Conservation (phyloP, 2,797 vertebrate species). For the Perodicticus potto region DNA sequence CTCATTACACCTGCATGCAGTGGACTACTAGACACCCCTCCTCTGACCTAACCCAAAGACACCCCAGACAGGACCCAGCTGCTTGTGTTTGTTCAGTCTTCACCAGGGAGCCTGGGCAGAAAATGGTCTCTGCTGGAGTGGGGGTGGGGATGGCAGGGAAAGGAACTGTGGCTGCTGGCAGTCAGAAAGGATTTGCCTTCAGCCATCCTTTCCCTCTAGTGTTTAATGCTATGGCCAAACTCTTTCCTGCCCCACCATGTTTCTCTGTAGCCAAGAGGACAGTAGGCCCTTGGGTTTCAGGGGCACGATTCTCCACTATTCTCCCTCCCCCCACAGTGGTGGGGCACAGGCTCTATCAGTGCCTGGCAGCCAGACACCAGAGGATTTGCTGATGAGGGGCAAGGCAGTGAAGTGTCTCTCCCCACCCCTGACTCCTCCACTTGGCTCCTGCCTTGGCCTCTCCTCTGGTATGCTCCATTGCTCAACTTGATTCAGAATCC, state of each 20-base stretch:
- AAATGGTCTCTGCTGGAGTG: neutral
- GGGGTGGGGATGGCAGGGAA: neutral
- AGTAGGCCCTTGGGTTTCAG: neutral
- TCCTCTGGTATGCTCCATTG: neutral
- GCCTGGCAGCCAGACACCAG: neutral
- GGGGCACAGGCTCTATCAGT: neutral
- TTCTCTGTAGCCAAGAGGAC: neutral
- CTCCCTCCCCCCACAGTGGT: neutral
- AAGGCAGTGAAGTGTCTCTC: neutral
- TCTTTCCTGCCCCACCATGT: neutral
- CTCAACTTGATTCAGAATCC: neutral
- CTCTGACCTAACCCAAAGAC: neutral
- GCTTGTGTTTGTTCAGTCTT: conserved; percentile 27
- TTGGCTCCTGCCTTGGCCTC: neutral
- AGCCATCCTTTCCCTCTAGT: neutral
- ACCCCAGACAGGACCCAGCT: neutral
- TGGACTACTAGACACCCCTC: neutral
- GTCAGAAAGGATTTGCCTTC: conserved; percentile 18
- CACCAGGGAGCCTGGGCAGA: neutral
- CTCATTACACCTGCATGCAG: neutral
- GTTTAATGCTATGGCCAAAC: neutral
- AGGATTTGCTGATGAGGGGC: neutral
- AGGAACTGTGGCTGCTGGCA: neutral
- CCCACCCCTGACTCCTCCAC: neutral
- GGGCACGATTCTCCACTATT: neutral